phyloP scores from a whole-genome alignment of 2,113 vertebrate genomes.

The Chloropsis hardwickii region DNA sequence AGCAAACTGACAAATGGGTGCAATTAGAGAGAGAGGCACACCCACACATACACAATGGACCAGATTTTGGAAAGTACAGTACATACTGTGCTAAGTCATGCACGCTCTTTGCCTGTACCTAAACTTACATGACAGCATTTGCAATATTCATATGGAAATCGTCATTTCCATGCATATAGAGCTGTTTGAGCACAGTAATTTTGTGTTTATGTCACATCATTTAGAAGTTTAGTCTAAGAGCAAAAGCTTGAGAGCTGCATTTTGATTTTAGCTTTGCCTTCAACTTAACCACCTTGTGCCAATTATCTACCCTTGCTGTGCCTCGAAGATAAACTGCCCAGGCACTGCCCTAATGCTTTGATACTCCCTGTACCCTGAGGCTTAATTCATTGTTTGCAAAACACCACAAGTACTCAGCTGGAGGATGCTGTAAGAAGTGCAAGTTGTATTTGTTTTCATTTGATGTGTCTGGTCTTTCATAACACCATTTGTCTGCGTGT shows the following conservation, averaged over 20 bases:
- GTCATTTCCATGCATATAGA: constrained; percentile 40
- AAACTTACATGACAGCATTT: constrained; percentile 61
- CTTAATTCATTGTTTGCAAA: constrained; percentile 64
- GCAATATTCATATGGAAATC: constrained; percentile 66
- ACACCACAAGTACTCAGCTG: constrained; percentile 49
- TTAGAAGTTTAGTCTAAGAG: constrained; percentile 49
- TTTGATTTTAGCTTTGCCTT: constrained; percentile 32
- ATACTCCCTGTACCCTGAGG: constrained; percentile 54
- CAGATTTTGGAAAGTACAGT: constrained; percentile 66
- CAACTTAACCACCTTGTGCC: constrained; percentile 39
- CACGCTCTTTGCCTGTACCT: constrained; percentile 60
- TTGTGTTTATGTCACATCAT: constrained; percentile 47
- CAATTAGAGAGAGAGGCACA: constrained; percentile 64
- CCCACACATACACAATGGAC: constrained; percentile 66
- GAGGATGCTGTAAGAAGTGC: constrained; percentile 40
- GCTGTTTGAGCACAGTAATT: constrained; percentile 41
- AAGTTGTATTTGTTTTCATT: constrained; percentile 56
- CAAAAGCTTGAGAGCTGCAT: not conserved
- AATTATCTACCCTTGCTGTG: constrained; percentile 36
- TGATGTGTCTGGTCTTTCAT: constrained; percentile 41
- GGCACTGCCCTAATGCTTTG: constrained; percentile 55
- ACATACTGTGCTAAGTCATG: constrained; percentile 64
- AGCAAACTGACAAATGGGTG: constrained; percentile 68
- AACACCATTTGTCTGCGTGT: not conserved
- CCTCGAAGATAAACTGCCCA: constrained; percentile 51